A percentile compares a stretch with the other conserved stretches of the same genome.
phyloP scores from a whole-genome alignment of 1,140 invertebrate species.

The Aricia agestis region DNA sequence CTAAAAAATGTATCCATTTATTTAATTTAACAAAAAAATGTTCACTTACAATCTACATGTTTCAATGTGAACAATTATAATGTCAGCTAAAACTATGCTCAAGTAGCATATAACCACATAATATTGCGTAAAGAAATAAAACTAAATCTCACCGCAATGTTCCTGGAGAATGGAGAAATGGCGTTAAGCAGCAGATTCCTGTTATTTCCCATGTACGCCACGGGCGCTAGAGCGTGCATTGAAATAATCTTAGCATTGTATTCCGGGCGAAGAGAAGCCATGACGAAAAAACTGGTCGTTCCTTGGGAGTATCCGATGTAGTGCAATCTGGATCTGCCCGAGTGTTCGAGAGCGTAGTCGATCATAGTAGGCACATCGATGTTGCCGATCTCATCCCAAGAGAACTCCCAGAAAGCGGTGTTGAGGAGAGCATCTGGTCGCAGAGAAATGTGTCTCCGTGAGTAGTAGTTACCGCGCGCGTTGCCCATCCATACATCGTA shows the following conservation, averaged over 20 bases:
- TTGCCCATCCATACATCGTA: constrained; percentile 89
- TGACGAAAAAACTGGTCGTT: constrained; percentile 80
- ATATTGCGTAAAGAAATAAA: no score
- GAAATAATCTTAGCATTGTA: constrained; percentile 81
- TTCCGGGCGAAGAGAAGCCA: constrained; percentile 78
- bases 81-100: no score
- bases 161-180: constrained; percentile 49
- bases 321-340: constrained; percentile 77
- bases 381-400: constrained; percentile 87
- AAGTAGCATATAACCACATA: no score
- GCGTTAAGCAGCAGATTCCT: constrained; percentile 55
- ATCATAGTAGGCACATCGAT: constrained; percentile 87
- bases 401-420: constrained; percentile 85
- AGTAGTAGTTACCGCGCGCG: constrained; percentile 81
- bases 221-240: constrained; percentile 82
- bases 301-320: constrained; percentile 86
- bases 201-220: constrained; percentile 78
- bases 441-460: constrained; percentile 74
- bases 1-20: no score
- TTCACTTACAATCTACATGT: no score
- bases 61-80: no score
- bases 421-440: constrained; percentile 75
- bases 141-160: constrained; percentile 65
- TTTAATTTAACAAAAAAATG: no score
- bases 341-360: constrained; percentile 81